phyloP scores from a whole-genome alignment of 1,140 invertebrate genomes.

The Drosophila jambulina region DNA sequence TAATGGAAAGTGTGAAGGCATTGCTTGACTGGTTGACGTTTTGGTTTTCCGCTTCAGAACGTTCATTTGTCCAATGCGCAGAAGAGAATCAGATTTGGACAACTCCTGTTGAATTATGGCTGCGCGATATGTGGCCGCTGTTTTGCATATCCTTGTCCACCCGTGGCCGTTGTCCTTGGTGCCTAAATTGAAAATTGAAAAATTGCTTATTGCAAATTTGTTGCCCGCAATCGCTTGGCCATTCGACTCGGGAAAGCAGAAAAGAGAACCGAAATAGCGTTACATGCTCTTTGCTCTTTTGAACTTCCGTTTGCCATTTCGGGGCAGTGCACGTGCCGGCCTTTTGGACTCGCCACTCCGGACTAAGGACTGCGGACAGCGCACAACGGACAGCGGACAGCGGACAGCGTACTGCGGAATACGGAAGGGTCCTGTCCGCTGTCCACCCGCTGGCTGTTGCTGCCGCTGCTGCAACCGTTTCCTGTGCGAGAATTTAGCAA shows the following conservation, averaged over 20 bases:
- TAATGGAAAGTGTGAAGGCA: not conserved
- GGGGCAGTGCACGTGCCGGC: constrained; percentile 70
- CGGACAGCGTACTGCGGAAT: constrained; percentile 5
- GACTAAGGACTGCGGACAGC: constrained; percentile 13
- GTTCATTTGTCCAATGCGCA: constrained; percentile 41
- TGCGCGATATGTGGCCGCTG: constrained; percentile 48
- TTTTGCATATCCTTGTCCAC: constrained; percentile 67
- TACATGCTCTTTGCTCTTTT: constrained; percentile 78
- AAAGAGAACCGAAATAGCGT: constrained; percentile 46
- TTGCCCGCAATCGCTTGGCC: constrained; percentile 79
- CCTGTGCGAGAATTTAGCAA: constrained; percentile 76
- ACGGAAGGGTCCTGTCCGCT: constrained; percentile 32
- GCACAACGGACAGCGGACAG: not conserved
- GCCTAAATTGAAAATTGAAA: constrained; percentile 83
- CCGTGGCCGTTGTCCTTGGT: constrained; percentile 46
- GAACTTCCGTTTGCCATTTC: constrained; percentile 77
- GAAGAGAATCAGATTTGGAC: constrained; percentile 29
- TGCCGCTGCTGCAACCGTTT: constrained; percentile 46
- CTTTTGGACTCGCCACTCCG: constrained; percentile 29
- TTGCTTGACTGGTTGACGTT: not conserved
- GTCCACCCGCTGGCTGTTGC: constrained; percentile 46
- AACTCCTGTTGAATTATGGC: constrained; percentile 48
- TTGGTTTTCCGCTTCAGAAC: constrained; percentile 6
- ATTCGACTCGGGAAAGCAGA: constrained; percentile 22
- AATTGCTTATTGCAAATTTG: constrained; percentile 83